Percentiles rank a stretch among this genome's conserved stretches.
These are phyloP conservation scores for Aporrectodea caliginosa DNA, from an alignment of 1,140 invertebrate genomes.

Conservation along the genomic window DNA sequence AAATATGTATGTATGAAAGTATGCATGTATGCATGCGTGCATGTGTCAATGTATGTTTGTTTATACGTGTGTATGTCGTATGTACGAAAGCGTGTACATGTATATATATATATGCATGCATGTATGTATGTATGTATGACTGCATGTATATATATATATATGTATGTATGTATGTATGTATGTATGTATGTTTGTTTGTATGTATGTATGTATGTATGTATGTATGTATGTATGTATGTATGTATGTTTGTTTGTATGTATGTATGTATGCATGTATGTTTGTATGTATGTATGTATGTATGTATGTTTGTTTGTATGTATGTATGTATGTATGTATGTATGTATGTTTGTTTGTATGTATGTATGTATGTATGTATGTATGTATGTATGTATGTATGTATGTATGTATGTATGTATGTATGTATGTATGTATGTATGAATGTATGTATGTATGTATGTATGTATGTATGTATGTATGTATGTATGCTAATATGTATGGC, in stretches of 20 bases:
- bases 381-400: neutral
- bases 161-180: conserved; percentile 4
- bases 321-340: neutral
- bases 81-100: too few relatives aligned
- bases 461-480: too few relatives aligned
- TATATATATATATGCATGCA: too few relatives aligned
- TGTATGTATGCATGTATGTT: conserved; percentile 1
- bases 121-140: too few relatives aligned
- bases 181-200: neutral
- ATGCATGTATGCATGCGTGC: too few relatives aligned
- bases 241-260: neutral
- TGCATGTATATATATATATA: neutral
- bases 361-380: neutral
- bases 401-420: neutral
- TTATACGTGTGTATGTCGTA: too few relatives aligned
- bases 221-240: neutral
- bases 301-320: conserved; percentile 4
- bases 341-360: neutral
- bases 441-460: neutral
- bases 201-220: conserved; percentile 10
- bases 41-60: too few relatives aligned
- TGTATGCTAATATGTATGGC: too few relatives aligned
- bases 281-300: neutral
- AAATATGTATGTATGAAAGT: too few relatives aligned
- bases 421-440: neutral